Base-by-base conservation (phyloP, 2,113 vertebrate species). In the Elachura formosa region DNA sequence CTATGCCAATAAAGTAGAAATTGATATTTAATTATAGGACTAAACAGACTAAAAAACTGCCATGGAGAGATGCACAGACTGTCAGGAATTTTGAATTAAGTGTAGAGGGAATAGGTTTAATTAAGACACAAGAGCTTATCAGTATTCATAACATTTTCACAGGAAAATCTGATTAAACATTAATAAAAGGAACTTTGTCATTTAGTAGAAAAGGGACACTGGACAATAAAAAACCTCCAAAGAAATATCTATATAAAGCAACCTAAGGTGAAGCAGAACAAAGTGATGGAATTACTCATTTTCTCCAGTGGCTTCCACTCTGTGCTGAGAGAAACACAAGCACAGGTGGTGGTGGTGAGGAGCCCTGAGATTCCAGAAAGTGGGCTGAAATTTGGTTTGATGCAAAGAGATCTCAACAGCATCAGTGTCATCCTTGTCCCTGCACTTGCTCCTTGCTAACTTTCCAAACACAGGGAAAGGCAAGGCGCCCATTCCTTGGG, bases 1-100 rank as follows among this genome's bases (percentile, higher is more conserved):
- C n/a, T 51, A 8, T 5, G 12, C n/a, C 23, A 64, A 10, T 22
- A 25, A 87, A 74, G 31, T 4, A 63, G 36, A 58, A 74, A 61
- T 29, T 11, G 20, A 2, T 67, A 28, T 14, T 56, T 46, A 33
- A 29, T 13, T 5, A 14, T 3, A 5, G 0, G 1, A 17, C 41
- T 59, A 31, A 45, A 26, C 6, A 56, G 33, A 79, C 33, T 11
- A 5, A 23, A 45, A 62, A 52, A 20, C 26, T 29, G n/a, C 29
- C 0, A 2, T 71, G 5, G 51, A 34, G 43, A 75, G 58, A 38
- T 19, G 40, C 19, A 18, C 17, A 67, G 26, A 14, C 7, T 54
- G 21, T 13, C 24, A 46, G 5, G 8, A 5, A 20, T 24, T 56
- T 22, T 51, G 20, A 87, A 66, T 21, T 10, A 23, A 68, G 31